Evolutionary conservation across 2,888 invertebrate species (phyloP), one percentile per base, ranked within the genome.

Genomic region (Pristionchus entomophagus): DNA sequence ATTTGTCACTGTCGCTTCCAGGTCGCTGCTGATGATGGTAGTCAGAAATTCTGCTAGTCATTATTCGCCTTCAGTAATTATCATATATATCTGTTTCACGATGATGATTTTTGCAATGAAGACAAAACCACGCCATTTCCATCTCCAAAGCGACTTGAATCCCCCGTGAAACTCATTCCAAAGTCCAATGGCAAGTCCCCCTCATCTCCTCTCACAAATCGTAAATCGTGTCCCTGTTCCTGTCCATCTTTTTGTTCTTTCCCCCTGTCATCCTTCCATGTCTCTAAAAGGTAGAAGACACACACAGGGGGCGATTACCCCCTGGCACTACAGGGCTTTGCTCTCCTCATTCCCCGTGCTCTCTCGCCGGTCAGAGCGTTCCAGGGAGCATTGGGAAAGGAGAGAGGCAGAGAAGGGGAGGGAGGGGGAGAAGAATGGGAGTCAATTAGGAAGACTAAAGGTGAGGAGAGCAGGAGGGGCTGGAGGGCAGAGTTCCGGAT

Each of bases 251-350:
- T 65, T 65, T 65, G 65, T 65, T 45, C 41, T 69, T 38, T 19
- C 69, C 73, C 41, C 65, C 5, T 56, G 17, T 56, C n/a, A 6
- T 56, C n/a, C 56, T 56, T 22, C 56, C n/a, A n/a, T n/a, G 26
- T 73, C n/a, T 35, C 73, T 73, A 73, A 73, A 73, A 73, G 73
- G 73, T 73, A 73, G 32, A n/a, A n/a, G n/a, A n/a, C n/a, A n/a
- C n/a, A 59, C 51, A 65, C 65, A 65, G 19, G 65, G 65, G 65
- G 38, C 65, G 35, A 84, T 69, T 35, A 53, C 62, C 65, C 73
- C 85, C 65, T 51, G 77, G 26, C 17, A 35, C 38, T 38, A 78
- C 32, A 45, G 59, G n/a, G 85, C 41, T 32, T 81, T 62, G 41
- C 85, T 81, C 49, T 26, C 77, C n/a, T 49, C 26, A 19, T 32